A percentile compares a stretch with the other conserved stretches of the same genome.
These are phyloP conservation scores for Campaea margaritaria DNA, from an alignment of 2,888 invertebrate species.

Conservation along the genomic window DNA sequence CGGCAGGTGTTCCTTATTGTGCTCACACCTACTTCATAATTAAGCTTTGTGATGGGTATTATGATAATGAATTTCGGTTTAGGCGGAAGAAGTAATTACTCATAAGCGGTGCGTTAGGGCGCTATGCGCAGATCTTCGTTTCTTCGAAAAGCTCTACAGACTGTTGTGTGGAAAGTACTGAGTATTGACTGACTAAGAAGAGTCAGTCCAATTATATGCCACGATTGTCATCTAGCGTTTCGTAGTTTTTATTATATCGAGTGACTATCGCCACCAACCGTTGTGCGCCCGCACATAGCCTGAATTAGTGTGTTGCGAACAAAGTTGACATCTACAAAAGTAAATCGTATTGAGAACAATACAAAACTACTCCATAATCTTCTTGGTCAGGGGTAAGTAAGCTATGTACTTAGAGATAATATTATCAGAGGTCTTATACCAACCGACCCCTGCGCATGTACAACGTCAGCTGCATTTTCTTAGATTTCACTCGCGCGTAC, in stretches of 20 bases:
- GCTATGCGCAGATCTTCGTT: background rate
- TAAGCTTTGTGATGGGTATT: slow-evolving; percentile 27
- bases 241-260: too few species aligned
- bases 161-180: too few species aligned
- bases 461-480: background rate
- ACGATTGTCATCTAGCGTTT: too few species aligned
- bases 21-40: slow-evolving; percentile 37
- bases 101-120: background rate
- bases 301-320: too few species aligned
- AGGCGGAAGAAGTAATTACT: slow-evolving; percentile 23
- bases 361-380: slow-evolving; percentile 1
- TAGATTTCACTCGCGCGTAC: too few species aligned
- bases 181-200: too few species aligned
- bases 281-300: too few species aligned
- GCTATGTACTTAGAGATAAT: background rate
- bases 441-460: slow-evolving; percentile 1
- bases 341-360: background rate
- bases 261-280: too few species aligned
- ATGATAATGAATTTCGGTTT: slow-evolving; percentile 25
- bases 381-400: background rate
- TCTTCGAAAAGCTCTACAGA: background rate
- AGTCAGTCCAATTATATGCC: too few species aligned
- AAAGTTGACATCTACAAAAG: background rate
- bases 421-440: slow-evolving; percentile 12
- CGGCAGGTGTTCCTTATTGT: slow-evolving; percentile 33